Conservation (phyloP, 2,797 vertebrate genomes). For the Lacerta agilis region DNA sequence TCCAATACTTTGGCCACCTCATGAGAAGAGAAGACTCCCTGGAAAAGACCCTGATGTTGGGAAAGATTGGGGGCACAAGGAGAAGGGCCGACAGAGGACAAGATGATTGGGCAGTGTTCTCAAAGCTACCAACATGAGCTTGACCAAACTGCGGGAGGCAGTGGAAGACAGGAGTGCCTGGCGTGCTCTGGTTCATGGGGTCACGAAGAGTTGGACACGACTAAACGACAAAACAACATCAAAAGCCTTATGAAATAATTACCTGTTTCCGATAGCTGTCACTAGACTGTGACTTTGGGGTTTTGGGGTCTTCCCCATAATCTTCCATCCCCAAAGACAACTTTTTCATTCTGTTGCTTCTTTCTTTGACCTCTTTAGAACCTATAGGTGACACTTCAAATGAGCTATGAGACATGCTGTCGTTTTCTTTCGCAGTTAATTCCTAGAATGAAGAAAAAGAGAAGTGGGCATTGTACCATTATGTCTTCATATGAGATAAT, state of each 20-base stretch:
- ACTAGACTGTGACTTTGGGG: conserved; percentile 46
- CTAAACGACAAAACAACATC: too few relatives aligned
- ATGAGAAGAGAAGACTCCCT: too few relatives aligned
- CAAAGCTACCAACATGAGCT: too few relatives aligned
- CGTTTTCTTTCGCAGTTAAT: conserved; percentile 66
- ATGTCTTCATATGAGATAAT: conserved; percentile 17
- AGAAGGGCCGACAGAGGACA: too few relatives aligned
- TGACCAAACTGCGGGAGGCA: too few relatives aligned
- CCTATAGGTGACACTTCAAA: conserved; percentile 64
- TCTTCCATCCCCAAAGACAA: conserved; percentile 64
- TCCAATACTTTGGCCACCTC: too few relatives aligned
- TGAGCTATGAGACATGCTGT: conserved; percentile 72
- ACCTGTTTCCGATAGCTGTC: conserved; percentile 68
- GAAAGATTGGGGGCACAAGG: too few relatives aligned
- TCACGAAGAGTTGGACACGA: too few relatives aligned
- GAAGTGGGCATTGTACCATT: background rate
- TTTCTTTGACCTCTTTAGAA: conserved; percentile 69
- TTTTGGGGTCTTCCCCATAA: conserved; percentile 43
- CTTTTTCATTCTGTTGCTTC: conserved; percentile 65
- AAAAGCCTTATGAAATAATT: conserved; percentile 53
- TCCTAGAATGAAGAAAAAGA: conserved; percentile 64
- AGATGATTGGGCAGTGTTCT: too few relatives aligned
- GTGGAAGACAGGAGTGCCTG: too few relatives aligned
- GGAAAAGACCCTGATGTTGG: too few relatives aligned
- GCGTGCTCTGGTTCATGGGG: too few relatives aligned